A percentile compares a stretch with the other conserved stretches of the same genome.
Conservation (phyloP, 2,888 invertebrate species). For the Drosophila prolongata region DNA sequence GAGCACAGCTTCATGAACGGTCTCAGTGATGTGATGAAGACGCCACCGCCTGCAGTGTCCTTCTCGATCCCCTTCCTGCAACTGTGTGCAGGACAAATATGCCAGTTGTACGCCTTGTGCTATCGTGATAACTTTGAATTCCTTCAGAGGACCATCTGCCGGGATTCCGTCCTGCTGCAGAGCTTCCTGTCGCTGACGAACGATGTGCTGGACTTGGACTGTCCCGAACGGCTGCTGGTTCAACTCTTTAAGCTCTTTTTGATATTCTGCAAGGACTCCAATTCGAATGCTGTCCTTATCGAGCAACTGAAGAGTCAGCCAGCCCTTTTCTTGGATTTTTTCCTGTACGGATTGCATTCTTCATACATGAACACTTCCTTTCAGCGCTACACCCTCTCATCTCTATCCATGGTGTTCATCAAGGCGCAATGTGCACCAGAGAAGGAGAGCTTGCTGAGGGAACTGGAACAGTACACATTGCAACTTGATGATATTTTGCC, state of each 20-base stretch:
- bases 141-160: slow-evolving; percentile 76
- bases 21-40: slow-evolving; percentile 75
- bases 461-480: slow-evolving; percentile 34
- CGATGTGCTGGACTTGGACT: slow-evolving; percentile 31
- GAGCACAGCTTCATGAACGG: slow-evolving; percentile 65
- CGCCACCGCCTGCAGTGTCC: slow-evolving; percentile 12
- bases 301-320: slow-evolving; percentile 55
- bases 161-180: slow-evolving; percentile 71
- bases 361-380: slow-evolving; percentile 42
- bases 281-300: slow-evolving; percentile 66
- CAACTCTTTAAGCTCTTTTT: slow-evolving; percentile 67
- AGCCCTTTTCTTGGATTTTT: slow-evolving; percentile 56
- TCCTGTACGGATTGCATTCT: slow-evolving; percentile 58
- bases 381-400: slow-evolving; percentile 65
- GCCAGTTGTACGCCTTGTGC: slow-evolving; percentile 76
- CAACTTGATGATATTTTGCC: background rate
- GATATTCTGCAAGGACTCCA: slow-evolving; percentile 73
- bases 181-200: slow-evolving; percentile 52
- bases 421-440: slow-evolving; percentile 43
- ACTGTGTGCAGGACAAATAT: slow-evolving; percentile 77
- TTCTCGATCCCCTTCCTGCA: slow-evolving; percentile 32
- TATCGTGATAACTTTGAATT: slow-evolving; percentile 64
- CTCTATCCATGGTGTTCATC: slow-evolving; percentile 66
- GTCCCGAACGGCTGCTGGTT: slow-evolving; percentile 14
- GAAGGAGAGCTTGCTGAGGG: slow-evolving; percentile 32